Conservation (phyloP, 2,888 invertebrate genomes). For the Cylloceria caligata region DNA sequence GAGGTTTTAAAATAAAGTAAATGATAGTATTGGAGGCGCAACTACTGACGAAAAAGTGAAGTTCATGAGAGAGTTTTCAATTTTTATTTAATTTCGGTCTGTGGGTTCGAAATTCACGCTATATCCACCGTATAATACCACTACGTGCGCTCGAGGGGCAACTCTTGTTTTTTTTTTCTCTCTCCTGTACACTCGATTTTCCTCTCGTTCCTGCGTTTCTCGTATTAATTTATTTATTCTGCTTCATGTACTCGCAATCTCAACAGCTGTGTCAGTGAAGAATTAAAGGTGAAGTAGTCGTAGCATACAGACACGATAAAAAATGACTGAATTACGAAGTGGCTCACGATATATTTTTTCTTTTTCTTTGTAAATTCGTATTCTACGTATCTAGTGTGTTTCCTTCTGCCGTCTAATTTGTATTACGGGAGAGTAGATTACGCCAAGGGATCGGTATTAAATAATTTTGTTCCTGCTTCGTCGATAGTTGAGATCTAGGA, state of each 20-base stretch:
- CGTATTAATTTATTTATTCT: constrained; percentile 61
- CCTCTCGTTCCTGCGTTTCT: constrained; percentile 45
- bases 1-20: constrained; percentile 53
- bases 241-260: constrained; percentile 54
- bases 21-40: constrained; percentile 44
- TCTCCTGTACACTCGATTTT: constrained; percentile 51
- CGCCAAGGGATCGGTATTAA: constrained; percentile 29
- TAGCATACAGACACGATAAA: constrained; percentile 16
- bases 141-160: constrained; percentile 32
- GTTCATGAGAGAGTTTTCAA: constrained; percentile 22
- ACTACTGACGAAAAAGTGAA: background rate
- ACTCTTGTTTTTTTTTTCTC: constrained; percentile 46
- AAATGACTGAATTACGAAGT: constrained; percentile 17
- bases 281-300: constrained; percentile 9
- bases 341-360: background rate
- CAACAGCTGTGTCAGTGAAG: constrained; percentile 60
- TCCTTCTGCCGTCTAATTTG: constrained; percentile 37
- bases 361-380: constrained; percentile 4
- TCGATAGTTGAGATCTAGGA: background rate
- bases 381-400: constrained; percentile 13
- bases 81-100: constrained; percentile 53
- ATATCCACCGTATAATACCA: constrained; percentile 27
- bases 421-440: constrained; percentile 47
- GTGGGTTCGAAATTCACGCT: constrained; percentile 37
- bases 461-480: constrained; percentile 23